Conservation (phyloP, 1,140 invertebrate genomes). For the Palaemon carinicauda region DNA sequence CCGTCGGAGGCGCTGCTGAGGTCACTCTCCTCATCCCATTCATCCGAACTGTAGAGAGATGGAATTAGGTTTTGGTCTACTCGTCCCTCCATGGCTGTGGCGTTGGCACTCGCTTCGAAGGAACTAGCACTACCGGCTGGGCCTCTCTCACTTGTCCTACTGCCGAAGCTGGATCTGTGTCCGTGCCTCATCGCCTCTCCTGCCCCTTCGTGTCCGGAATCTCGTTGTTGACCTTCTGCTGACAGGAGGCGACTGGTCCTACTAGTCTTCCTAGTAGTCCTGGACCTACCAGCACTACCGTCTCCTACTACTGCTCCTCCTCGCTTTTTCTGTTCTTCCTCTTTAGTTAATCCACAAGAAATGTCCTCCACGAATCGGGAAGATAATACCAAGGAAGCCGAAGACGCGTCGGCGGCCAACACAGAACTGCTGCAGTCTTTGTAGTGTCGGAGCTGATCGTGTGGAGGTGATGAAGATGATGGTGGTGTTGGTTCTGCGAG, state of each 20-base stretch:
- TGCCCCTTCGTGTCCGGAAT: neutral
- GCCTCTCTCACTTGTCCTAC: slow-evolving; percentile 12
- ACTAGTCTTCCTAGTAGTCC: neutral
- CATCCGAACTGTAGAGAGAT: slow-evolving; percentile 46
- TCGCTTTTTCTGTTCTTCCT: neutral
- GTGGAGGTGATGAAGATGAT: too few species aligned
- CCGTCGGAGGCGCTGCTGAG: slow-evolving; percentile 37
- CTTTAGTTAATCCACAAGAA: slow-evolving; percentile 28
- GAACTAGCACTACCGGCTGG: slow-evolving; percentile 35
- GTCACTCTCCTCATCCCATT: slow-evolving; percentile 53
- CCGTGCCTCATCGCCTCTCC: neutral
- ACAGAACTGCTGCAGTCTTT: neutral
- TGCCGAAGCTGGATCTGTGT: neutral
- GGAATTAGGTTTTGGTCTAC: slow-evolving; percentile 31
- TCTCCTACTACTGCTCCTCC: neutral
- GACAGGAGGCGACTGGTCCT: too few species aligned
- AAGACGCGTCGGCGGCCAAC: slow-evolving; percentile 20
- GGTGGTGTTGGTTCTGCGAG: too few species aligned
- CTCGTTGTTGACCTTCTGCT: too few species aligned
- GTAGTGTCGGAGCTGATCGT: too few species aligned
- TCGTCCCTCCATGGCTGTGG: slow-evolving; percentile 18
- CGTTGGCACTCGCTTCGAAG: too few species aligned
- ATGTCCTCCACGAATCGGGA: slow-evolving; percentile 50
- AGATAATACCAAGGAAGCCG: neutral
- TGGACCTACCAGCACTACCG: too few species aligned